Conservation (phyloP, 2,888 invertebrate species). For the Ellobium chinense region DNA sequence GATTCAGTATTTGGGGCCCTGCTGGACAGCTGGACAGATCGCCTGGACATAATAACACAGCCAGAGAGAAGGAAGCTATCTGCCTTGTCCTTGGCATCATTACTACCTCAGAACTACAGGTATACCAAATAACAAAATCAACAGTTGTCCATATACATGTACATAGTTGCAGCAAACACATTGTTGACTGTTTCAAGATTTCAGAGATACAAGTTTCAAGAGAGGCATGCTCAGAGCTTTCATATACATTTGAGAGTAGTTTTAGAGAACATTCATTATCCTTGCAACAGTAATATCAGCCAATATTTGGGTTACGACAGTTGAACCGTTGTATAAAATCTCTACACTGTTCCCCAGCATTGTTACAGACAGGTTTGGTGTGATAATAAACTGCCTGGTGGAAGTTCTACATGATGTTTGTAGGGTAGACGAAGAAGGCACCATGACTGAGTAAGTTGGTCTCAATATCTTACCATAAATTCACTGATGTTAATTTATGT, state of each 20-base stretch:
- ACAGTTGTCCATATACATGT: too few relatives aligned
- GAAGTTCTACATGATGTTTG: constrained; percentile 77
- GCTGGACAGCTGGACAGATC: constrained; percentile 88
- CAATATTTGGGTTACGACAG: neutral
- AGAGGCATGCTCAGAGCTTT: neutral
- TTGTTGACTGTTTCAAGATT: too few relatives aligned
- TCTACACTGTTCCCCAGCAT: constrained; percentile 60
- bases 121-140: too few relatives aligned
- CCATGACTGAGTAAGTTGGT: constrained; percentile 53
- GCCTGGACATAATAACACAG: constrained; percentile 88
- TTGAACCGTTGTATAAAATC: neutral
- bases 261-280: neutral
- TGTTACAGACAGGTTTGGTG: constrained; percentile 70
- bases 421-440: constrained; percentile 61
- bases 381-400: constrained; percentile 72
- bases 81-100: constrained; percentile 82
- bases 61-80: constrained; percentile 90
- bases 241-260: neutral
- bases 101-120: constrained; percentile 75
- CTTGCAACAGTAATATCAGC: neutral
- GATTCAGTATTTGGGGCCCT: constrained; percentile 63
- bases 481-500: neutral
- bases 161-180: too few relatives aligned
- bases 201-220: too few relatives aligned
- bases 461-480: neutral